Base-by-base conservation (phyloP, 2,113 vertebrate genomes). In the Synodontis membranacea region DNA sequence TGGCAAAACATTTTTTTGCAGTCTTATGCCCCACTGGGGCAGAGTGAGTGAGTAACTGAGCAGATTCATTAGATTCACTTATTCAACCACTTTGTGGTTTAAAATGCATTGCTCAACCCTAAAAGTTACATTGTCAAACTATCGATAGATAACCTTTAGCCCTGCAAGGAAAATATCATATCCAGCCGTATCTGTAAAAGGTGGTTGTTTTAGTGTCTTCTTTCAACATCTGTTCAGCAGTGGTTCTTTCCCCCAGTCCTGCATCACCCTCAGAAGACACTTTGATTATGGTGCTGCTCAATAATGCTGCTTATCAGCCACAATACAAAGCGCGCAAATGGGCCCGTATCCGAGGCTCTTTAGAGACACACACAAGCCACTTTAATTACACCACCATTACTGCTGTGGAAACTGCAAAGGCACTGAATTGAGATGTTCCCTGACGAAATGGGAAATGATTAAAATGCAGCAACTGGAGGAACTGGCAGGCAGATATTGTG, bases 251-350 rank as follows among this genome's bases (percentile, higher is more conserved):
- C 34, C 17, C 28, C 6, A 31, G 25, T 25, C 34, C 81, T 76
- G 37, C 81, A 66, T 70, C 84, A 86, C 37, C 56, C 50, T 56
- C 83, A 80, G 76, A 37, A 81, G 72, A 48, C 85, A 86, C 81
- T 54, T 21, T 83, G 83, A 88, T 87, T 87, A 87, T 54, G 48
- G 74, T 75, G 50, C 75, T 84, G 44, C 52, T 82, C 75, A 74
- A 56, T 88, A 87, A 88, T 84, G 66, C 81, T 42, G 82, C 86
- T 87, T 88, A 89, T 87, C 87, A 72, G 87, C 44, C 85, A 81
- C 86, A 84, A 87, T 75, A 76, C 72, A 52, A 82, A 82, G 87
- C 70, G 42, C 80, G 46, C 42, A 88, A 90, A 88, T 85, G 62
- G 70, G 52, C 62, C 75, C 56, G 64, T 70, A 31, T 56, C 54